A percentile compares a stretch with the other conserved stretches of the same genome.
phyloP scores from a whole-genome alignment of 2,113 vertebrate species.

The Rynchops niger region DNA sequence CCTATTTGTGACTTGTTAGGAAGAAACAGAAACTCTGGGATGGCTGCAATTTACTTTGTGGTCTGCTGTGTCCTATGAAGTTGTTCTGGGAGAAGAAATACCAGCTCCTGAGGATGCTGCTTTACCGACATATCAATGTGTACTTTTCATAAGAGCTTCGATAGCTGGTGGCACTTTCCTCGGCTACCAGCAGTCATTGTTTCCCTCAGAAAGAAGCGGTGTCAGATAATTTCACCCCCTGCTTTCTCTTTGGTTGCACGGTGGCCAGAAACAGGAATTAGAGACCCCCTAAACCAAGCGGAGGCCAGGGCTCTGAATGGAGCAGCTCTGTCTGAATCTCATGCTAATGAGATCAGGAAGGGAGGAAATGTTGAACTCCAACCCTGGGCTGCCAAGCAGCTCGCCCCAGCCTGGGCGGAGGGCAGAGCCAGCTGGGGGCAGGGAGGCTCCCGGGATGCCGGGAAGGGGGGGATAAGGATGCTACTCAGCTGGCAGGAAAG shows the following conservation, averaged over 20 bases:
- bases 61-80: background rate
- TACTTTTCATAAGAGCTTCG: background rate
- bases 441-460: background rate
- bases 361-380: constrained; percentile 51
- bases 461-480: constrained; percentile 11
- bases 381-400: constrained; percentile 31
- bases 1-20: background rate
- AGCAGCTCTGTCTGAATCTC: constrained; percentile 58
- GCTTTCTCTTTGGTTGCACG: constrained; percentile 37
- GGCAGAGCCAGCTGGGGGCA: constrained; percentile 16
- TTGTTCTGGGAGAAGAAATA: background rate
- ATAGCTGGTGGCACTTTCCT: constrained; percentile 1
- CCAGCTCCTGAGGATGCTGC: background rate
- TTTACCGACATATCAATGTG: background rate
- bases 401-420: background rate
- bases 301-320: constrained; percentile 53
- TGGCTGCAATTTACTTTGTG: background rate
- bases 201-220: constrained; percentile 16
- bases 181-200: constrained; percentile 20
- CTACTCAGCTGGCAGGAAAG: constrained; percentile 57
- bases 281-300: constrained; percentile 48
- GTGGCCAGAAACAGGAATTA: constrained; percentile 55
- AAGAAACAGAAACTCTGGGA: background rate
- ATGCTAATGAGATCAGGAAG: constrained; percentile 66
- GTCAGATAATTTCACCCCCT: constrained; percentile 37